Conservation (phyloP, 2,113 vertebrate species). For the Scartelaos histophorus region DNA sequence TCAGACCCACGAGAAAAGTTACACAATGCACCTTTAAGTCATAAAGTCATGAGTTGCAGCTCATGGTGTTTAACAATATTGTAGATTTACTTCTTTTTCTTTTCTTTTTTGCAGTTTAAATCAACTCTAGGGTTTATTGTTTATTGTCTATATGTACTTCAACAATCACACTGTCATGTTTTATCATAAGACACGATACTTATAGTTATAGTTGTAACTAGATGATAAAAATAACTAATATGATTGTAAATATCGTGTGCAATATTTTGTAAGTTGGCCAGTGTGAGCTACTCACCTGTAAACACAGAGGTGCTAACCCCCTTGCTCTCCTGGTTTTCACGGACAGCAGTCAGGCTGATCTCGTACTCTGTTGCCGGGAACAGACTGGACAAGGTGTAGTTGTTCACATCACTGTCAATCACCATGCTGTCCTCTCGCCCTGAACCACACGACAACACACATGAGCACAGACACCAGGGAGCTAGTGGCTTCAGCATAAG, state of each 20-base stretch:
- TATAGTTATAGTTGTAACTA: neutral
- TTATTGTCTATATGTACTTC: no score
- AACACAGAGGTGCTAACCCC: conserved; percentile 78
- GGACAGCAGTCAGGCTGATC: conserved; percentile 85
- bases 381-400: conserved; percentile 83
- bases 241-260: neutral
- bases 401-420: conserved; percentile 84
- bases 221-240: neutral
- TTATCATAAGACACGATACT: neutral
- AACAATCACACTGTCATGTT: neutral
- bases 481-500: neutral
- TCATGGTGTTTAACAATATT: no score
- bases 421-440: conserved; percentile 87
- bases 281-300: conserved; percentile 81
- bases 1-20: no score
- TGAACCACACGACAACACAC: conserved; percentile 52
- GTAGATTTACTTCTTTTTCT: neutral
- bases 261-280: neutral
- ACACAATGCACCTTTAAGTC: no score
- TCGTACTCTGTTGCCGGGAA: conserved; percentile 90
- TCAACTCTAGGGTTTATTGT: no score
- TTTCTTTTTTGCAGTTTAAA: neutral
- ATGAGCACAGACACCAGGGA: neutral
- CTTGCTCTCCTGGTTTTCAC: conserved; percentile 88
- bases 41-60: no score